Percentiles rank a stretch among this genome's conserved stretches.
Conservation (phyloP, 2,797 vertebrate species). For the Epinephelus coioides region DNA sequence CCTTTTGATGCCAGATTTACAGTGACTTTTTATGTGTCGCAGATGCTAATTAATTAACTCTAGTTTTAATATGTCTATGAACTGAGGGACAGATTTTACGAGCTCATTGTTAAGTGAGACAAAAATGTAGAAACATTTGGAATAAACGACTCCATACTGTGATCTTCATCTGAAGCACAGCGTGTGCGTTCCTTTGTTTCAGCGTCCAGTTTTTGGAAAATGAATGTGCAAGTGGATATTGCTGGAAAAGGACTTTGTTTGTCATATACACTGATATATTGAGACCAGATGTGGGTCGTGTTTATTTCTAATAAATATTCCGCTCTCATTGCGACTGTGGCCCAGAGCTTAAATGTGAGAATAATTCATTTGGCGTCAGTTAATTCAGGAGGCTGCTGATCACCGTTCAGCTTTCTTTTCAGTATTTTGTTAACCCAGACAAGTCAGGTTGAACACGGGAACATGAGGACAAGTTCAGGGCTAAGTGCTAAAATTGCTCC, state of each 20-base stretch:
- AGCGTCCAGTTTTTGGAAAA: conserved; percentile 38
- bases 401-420: conserved; percentile 10
- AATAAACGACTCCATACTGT: conserved; percentile 33
- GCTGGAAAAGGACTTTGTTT: conserved; percentile 62
- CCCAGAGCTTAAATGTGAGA: conserved; percentile 40
- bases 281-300: conserved; percentile 65
- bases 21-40: conserved; percentile 3
- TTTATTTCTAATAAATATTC: conserved; percentile 63
- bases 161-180: conserved; percentile 34
- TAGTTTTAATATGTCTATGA: conserved; percentile 26
- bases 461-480: conserved; percentile 35
- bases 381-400: conserved; percentile 24
- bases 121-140: conserved; percentile 34
- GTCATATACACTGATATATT: conserved; percentile 63
- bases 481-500: conserved; percentile 30
- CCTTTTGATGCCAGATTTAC: conserved; percentile 28
- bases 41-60: conserved; percentile 35
- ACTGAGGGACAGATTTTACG: conserved; percentile 17
- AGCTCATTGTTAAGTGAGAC: conserved; percentile 19
- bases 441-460: conserved; percentile 19
- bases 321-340: conserved; percentile 34
- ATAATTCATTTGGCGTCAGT: conserved; percentile 19
- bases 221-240: conserved; percentile 37
- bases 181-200: conserved; percentile 43
- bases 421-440: conserved; percentile 42